phyloP scores from a whole-genome alignment of 2,888 invertebrate genomes.

The Ditylenchus weischeri region DNA sequence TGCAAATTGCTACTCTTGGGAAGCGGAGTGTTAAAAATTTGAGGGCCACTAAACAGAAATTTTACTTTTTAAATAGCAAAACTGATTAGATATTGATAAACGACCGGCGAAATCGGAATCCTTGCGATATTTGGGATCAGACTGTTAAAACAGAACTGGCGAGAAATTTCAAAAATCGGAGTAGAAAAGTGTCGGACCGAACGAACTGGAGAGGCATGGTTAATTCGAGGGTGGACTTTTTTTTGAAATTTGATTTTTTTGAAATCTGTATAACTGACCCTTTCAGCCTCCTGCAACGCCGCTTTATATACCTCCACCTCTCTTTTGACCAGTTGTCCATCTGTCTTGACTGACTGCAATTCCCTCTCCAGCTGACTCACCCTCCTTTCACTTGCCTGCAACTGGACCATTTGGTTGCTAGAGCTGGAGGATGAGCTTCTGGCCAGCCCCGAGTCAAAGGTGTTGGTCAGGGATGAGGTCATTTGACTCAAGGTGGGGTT shows the following conservation, averaged over 20 bases:
- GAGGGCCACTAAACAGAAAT: too few relatives aligned
- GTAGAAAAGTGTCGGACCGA: too few relatives aligned
- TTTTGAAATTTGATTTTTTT: background rate
- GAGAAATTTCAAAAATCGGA: too few relatives aligned
- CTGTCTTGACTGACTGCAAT: constrained; percentile 40
- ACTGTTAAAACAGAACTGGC: too few relatives aligned
- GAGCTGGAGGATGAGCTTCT: constrained; percentile 21
- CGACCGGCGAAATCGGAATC: too few relatives aligned
- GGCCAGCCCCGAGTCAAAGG: constrained; percentile 24
- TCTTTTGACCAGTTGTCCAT: constrained; percentile 44
- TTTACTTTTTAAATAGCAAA: too few relatives aligned
- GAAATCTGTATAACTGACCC: constrained; percentile 23
- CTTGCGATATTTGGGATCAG: too few relatives aligned
- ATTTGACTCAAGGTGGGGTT: constrained; percentile 14
- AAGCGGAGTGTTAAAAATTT: too few relatives aligned
- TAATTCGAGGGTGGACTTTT: background rate
- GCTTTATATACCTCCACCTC: constrained; percentile 54
- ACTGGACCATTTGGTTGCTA: constrained; percentile 15
- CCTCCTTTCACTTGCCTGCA: constrained; percentile 45
- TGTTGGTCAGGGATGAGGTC: constrained; percentile 25
- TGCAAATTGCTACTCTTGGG: too few relatives aligned
- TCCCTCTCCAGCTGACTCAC: constrained; percentile 44
- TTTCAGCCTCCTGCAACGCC: constrained; percentile 46
- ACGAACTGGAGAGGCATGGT: too few relatives aligned
- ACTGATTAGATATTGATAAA: too few relatives aligned